Conservation (phyloP, 1,140 invertebrate genomes). For the Drosophila guanche region DNA sequence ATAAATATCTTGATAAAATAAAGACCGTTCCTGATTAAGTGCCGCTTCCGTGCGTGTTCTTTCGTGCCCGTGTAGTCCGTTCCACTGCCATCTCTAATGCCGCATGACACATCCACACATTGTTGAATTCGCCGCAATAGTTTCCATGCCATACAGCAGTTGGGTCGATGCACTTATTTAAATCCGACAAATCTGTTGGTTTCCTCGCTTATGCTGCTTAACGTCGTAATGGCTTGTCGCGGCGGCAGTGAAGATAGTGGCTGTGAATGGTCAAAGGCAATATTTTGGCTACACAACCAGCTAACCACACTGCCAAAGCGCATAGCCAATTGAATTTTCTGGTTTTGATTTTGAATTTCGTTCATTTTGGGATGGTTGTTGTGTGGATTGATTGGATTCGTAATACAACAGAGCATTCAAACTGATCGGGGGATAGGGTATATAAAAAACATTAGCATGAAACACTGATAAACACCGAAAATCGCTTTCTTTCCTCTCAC, state of each 20-base stretch:
- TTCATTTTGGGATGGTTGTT: slow-evolving; percentile 7
- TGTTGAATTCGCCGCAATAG: too few relatives aligned
- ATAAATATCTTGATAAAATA: too few relatives aligned
- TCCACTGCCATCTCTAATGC: too few relatives aligned
- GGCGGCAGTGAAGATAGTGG: slow-evolving; percentile 97
- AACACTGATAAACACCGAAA: slow-evolving; percentile 7
- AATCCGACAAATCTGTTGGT: neutral
- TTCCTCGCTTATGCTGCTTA: neutral
- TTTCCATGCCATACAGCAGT: too few relatives aligned
- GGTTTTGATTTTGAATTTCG: slow-evolving; percentile 12
- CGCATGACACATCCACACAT: too few relatives aligned
- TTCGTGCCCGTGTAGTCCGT: too few relatives aligned
- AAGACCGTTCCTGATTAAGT: too few relatives aligned
- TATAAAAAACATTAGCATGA: too few relatives aligned
- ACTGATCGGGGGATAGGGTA: too few relatives aligned
- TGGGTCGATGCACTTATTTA: neutral
- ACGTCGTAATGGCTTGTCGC: slow-evolving; percentile 85
- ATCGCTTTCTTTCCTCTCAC: slow-evolving; percentile 7
- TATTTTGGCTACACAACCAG: slow-evolving; percentile 92
- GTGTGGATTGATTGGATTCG: neutral
- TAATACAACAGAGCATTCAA: too few relatives aligned
- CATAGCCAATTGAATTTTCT: slow-evolving; percentile 84
- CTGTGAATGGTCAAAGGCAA: slow-evolving; percentile 87
- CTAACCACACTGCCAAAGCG: slow-evolving; percentile 99
- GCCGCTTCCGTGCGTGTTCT: too few relatives aligned